Evolutionary conservation across 2,888 invertebrate genomes (phyloP).

Genomic region (Therioaphis trifolii): DNA sequence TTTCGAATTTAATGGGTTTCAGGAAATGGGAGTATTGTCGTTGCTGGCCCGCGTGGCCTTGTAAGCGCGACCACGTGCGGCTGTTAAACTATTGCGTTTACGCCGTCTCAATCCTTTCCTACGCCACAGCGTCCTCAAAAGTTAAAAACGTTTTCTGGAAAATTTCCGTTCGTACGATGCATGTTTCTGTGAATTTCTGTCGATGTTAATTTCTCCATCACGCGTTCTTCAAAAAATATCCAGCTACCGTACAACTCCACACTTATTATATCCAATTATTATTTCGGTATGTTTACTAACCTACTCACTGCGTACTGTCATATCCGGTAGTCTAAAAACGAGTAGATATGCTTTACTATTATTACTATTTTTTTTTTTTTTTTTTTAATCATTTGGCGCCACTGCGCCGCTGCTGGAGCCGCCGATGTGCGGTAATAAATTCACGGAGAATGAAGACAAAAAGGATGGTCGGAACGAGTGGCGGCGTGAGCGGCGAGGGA

Average conservation of each 20-base stretch:
- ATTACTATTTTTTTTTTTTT: neutral
- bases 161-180: neutral
- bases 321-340: neutral
- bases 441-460: constrained; percentile 26
- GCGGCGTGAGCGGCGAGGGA: neutral
- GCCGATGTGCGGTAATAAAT: constrained; percentile 48
- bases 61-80: constrained; percentile 46
- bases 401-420: neutral
- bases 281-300: too few relatives aligned
- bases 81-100: constrained; percentile 17
- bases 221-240: too few relatives aligned
- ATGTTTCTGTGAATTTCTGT: too few relatives aligned
- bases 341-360: neutral
- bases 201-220: too few relatives aligned
- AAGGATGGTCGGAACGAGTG: constrained; percentile 27
- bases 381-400: constrained; percentile 47
- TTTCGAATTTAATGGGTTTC: constrained; percentile 55
- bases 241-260: too few relatives aligned
- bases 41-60: constrained; percentile 33
- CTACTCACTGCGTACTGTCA: too few relatives aligned
- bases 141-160: neutral
- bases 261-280: too few relatives aligned
- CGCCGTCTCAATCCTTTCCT: constrained; percentile 26
- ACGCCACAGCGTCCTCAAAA: neutral
- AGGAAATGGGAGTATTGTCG: constrained; percentile 43